Evolutionary conservation across 2,888 invertebrate genomes (phyloP), one percentile per base, ranked within the genome.

Genomic region (Phengaris arion): DNA sequence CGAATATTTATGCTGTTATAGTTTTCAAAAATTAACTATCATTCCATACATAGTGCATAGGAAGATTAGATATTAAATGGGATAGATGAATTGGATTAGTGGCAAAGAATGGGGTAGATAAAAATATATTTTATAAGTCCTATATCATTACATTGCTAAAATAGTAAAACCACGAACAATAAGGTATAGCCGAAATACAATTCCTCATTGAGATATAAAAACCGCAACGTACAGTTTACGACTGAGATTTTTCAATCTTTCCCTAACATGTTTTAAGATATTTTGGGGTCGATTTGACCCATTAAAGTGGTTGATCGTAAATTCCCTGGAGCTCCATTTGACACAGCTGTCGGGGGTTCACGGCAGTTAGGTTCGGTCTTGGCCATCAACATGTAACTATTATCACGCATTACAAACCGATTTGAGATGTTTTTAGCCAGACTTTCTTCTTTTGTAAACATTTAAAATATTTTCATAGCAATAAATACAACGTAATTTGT

Each of bases 251-350:
- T 72, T 72, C 72, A 72, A 72, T 72, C 22, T 72, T 51, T 70
- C 15, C 48, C 15, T 5, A 52, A 12, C 52, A 54, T 64, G 72
- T 22, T 70, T 70, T 70, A 72, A 72, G 52, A 72, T 13, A 52
- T 72, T 35, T 15, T 51, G 70, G 76, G 84, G 81, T 82, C 78
- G 81, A 78, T 78, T 82, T 80, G 81, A 82, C 77, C 76, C 75
- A 72, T 75, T 75, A 75, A 75, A 59, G 81, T 82, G 81, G 82
- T 81, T 79, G 81, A 69, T 81, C 83, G 81, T 85, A 85, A 85
- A 85, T 85, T 82, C 81, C 78, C 77, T 9, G 15, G 76, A 79
- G 84, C 82, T 80, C 82, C 81, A 85, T 85, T 85, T 82, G 84
- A 81, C 79, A 79, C 81, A 81, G 79, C 80, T 80, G 81, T 76